Conservation (phyloP, 2,888 invertebrate species). For the Gymnosoma rotundatum region DNA sequence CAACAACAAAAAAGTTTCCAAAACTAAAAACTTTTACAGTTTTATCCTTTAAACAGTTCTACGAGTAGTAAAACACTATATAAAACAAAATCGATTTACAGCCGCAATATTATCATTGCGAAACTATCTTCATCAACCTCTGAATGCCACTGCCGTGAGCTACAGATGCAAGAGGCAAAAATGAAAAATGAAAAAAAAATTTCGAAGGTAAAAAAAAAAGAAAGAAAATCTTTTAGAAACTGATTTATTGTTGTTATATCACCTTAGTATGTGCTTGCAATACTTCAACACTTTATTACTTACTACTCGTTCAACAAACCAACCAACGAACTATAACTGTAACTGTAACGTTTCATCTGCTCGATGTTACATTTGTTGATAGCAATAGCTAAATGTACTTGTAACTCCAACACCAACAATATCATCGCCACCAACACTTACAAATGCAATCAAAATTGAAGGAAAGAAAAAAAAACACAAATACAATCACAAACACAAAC, state of each 20-base stretch:
- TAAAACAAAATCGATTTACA: conserved; percentile 66
- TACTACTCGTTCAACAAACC: conserved; percentile 37
- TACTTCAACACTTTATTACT: conserved; percentile 70
- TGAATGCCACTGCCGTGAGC: conserved; percentile 17
- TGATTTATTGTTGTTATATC: conserved; percentile 69
- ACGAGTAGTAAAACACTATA: conserved; percentile 43
- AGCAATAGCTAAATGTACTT: conserved; percentile 29
- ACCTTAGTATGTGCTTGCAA: conserved; percentile 68
- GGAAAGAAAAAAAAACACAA: conserved; percentile 25
- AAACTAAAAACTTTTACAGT: conserved; percentile 29
- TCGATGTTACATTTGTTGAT: conserved; percentile 57
- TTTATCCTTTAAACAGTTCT: conserved; percentile 41
- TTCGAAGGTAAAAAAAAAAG: conserved; percentile 16
- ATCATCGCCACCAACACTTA: conserved; percentile 19
- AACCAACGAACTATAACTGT: conserved; percentile 43
- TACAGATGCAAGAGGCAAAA: not conserved
- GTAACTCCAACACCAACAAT: conserved; percentile 11
- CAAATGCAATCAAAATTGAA: conserved; percentile 28
- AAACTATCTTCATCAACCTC: conserved; percentile 60
- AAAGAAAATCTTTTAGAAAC: conserved; percentile 63
- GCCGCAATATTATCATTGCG: conserved; percentile 67
- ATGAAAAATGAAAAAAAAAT: not conserved
- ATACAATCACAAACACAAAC: conserved; percentile 1
- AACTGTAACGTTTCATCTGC: conserved; percentile 53
- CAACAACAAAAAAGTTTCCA: conserved; percentile 7